phyloP scores from a whole-genome alignment of 2,113 vertebrate species.

The Centropus bengalensis region DNA sequence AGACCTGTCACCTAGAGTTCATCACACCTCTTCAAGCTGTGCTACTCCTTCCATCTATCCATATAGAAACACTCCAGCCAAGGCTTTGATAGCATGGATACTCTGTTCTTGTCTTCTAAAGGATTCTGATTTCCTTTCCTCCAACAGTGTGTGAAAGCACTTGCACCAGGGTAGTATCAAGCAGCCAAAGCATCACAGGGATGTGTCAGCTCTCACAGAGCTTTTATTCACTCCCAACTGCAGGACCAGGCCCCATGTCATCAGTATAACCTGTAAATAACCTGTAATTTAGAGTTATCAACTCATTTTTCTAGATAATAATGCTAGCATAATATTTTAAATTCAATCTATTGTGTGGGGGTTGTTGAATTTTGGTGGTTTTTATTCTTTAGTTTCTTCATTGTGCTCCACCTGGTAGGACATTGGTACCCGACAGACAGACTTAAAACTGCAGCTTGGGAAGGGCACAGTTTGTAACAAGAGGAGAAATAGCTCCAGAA shows the following conservation, averaged over 20 bases:
- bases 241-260: neutral
- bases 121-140: neutral
- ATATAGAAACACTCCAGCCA: neutral
- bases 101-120: constrained; percentile 51
- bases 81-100: constrained; percentile 28
- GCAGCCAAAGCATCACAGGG: neutral
- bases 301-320: neutral
- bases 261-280: neutral
- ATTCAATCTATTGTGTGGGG: neutral
- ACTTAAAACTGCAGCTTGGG: neutral
- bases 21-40: neutral
- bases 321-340: neutral
- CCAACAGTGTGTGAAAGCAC: neutral
- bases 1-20: neutral
- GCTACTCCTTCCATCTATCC: constrained; percentile 28
- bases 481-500: neutral
- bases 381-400: neutral
- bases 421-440: neutral
- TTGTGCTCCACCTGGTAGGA: neutral
- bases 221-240: neutral
- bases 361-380: too few species aligned
- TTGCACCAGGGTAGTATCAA: neutral
- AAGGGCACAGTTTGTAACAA: neutral
- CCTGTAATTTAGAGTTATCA: neutral
- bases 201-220: neutral